Conservation (phyloP, 2,113 vertebrate species). For the Desmodus rotundus region DNA sequence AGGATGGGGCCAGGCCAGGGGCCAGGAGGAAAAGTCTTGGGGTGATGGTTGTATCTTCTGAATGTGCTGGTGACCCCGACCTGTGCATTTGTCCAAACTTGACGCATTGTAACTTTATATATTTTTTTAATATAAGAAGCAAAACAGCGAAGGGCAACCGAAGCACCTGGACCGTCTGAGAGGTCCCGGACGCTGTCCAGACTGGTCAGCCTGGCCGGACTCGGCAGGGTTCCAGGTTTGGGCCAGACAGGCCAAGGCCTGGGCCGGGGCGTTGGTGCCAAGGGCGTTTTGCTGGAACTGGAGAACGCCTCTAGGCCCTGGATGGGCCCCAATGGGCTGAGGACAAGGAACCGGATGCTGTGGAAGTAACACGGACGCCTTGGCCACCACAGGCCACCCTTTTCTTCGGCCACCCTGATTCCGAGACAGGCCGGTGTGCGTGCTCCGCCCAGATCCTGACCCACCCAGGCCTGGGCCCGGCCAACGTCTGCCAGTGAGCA, state of each 20-base stretch:
- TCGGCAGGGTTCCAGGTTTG: background rate
- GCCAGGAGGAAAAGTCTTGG: background rate
- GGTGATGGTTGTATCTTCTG: background rate
- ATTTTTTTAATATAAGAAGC: background rate
- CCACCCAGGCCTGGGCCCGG: no score
- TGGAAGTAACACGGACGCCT: background rate
- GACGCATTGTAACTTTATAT: background rate
- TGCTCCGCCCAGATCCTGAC: background rate
- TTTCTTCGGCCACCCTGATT: background rate
- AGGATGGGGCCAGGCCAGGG: background rate
- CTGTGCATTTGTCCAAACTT: background rate
- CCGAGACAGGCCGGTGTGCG: no score
- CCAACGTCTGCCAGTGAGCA: no score
- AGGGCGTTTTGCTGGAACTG: background rate
- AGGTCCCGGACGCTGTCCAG: rapidly evolving
- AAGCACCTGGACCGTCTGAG: background rate
- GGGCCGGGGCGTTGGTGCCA: background rate
- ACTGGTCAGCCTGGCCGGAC: background rate
- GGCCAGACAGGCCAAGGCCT: background rate
- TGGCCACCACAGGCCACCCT: rapidly evolving
- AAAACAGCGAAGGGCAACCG: background rate
- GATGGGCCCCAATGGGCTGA: background rate
- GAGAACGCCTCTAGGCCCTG: background rate
- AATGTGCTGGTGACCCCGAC: background rate
- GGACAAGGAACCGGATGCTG: background rate